phyloP scores from a whole-genome alignment of 2,888 invertebrate species.

The Macrophya annulata region DNA sequence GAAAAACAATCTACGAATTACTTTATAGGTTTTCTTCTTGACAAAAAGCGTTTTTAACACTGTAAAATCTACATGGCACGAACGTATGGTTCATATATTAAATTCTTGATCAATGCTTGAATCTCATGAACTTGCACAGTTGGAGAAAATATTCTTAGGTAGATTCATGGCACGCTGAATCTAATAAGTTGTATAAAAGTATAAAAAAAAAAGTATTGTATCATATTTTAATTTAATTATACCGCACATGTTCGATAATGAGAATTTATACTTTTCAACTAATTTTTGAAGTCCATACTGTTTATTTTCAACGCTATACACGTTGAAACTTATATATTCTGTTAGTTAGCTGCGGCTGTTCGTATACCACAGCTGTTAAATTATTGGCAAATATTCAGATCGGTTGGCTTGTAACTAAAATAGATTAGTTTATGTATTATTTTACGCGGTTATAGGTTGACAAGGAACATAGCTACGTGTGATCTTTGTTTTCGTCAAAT shows the following conservation, averaged over 20 bases:
- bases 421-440: conserved; percentile 37
- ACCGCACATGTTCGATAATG: background rate
- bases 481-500: conserved; percentile 11
- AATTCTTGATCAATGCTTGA: background rate
- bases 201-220: background rate
- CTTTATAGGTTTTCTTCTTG: background rate
- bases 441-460: background rate
- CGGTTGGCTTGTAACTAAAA: conserved; percentile 39
- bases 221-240: background rate
- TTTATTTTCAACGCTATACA: background rate
- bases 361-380: background rate
- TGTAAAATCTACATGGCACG: conserved; percentile 3
- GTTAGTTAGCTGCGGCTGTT: conserved; percentile 7
- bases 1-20: background rate
- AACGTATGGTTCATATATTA: background rate
- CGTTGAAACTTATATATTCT: conserved; percentile 1
- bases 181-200: background rate
- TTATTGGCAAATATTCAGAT: conserved; percentile 54
- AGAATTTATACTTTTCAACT: too few species aligned
- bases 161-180: background rate
- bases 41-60: background rate
- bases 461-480: background rate
- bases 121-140: background rate
- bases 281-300: background rate
- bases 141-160: background rate